These are phyloP conservation scores for Chiloscyllium plagiosum DNA, from an alignment of 2,113 vertebrate species.

Conservation along the genomic window DNA sequence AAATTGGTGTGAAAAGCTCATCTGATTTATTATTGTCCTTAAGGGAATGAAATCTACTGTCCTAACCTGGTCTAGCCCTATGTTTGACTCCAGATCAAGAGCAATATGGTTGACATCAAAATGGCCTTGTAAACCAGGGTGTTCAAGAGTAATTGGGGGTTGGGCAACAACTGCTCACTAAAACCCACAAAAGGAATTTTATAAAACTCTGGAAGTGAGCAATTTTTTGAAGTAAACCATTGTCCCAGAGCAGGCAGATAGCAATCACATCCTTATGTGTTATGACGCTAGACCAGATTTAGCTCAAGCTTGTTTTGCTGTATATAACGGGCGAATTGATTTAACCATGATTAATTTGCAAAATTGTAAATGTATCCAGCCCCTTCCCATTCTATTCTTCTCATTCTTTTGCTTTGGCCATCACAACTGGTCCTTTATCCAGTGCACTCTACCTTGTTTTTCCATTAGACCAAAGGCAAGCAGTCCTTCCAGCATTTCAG, in stretches of 20 bases:
- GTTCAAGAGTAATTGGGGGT: no score
- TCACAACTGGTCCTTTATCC: neutral
- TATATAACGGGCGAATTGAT: neutral
- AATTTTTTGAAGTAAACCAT: neutral
- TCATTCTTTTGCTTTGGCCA: neutral
- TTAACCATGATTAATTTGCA: neutral
- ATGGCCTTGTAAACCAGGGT: no score
- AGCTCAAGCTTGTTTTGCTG: neutral
- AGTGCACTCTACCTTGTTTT: no score
- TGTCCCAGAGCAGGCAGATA: neutral
- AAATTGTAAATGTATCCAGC: neutral
- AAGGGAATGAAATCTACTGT: no score
- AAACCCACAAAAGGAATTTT: no score
- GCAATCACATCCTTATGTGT: neutral
- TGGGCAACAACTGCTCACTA: no score
- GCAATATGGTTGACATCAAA: no score
- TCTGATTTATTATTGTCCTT: no score
- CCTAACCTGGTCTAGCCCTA: no score
- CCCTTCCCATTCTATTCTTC: neutral
- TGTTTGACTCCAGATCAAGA: no score
- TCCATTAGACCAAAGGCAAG: neutral
- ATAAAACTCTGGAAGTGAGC: neutral
- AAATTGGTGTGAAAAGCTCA: no score
- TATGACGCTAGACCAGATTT: neutral
- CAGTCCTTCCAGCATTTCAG: neutral